Conservation (phyloP, 2,888 invertebrate genomes). For the Heteropelma amictum region DNA sequence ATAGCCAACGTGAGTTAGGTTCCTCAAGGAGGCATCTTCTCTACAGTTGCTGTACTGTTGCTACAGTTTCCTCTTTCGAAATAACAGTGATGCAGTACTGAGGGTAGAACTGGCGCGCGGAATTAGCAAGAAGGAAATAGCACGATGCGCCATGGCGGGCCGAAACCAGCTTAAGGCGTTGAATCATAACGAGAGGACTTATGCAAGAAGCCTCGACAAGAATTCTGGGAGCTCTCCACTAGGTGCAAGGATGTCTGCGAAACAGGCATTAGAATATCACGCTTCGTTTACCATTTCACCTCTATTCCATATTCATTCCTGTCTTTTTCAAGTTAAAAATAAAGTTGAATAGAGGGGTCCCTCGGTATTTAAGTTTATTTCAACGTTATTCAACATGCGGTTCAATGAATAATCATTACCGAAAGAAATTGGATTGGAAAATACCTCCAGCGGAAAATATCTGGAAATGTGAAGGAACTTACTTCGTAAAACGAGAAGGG, state of each 20-base stretch:
- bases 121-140: slow-evolving; percentile 52
- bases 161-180: slow-evolving; percentile 76
- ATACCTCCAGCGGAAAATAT: no score
- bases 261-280: slow-evolving; percentile 70
- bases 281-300: slow-evolving; percentile 50
- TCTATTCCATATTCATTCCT: slow-evolving; percentile 70
- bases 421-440: no score
- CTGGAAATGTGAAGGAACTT: no score
- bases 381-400: no score
- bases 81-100: slow-evolving; percentile 46
- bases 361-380: slow-evolving; percentile 12
- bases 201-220: slow-evolving; percentile 69
- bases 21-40: slow-evolving; percentile 43
- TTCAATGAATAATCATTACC: no score
- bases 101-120: slow-evolving; percentile 43
- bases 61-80: slow-evolving; percentile 29
- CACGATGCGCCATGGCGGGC: slow-evolving; percentile 61
- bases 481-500: no score
- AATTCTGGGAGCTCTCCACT: slow-evolving; percentile 62
- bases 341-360: slow-evolving; percentile 4
- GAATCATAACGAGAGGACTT: slow-evolving; percentile 78
- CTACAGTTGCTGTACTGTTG: slow-evolving; percentile 3
- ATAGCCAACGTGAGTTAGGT: slow-evolving; percentile 41
- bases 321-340: slow-evolving; percentile 65
- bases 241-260: slow-evolving; percentile 66